Base-by-base conservation (phyloP, 2,797 vertebrate species). In the Protonibea diacanthus region DNA sequence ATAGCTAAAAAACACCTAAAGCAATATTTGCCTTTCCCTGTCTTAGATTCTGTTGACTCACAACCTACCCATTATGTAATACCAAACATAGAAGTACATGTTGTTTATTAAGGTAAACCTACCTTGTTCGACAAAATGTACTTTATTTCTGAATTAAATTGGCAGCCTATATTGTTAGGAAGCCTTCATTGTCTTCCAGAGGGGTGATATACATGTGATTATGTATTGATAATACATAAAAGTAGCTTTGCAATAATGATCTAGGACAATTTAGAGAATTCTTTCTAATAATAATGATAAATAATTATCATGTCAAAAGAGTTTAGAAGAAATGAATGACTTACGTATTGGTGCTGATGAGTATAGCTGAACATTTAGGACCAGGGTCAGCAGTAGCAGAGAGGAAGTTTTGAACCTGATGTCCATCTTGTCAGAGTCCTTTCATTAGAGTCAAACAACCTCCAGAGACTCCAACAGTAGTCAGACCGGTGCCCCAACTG, bases 261-360 rank as follows among this genome's bases (percentile, higher is more conserved):
- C 51, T 6, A 29, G 23, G 58, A 12, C 6, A 10, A 29, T 23
- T 29, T 2, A 2, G 6, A 18, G 27, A 29, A 3, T 38, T 5
- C 10, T 61, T 69, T 64, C 2, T 40, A 21, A 52, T 52, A n/a
- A 42, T 70, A 23, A 21, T 13, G 3, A 25, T 17, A 4, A 40
- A 61, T 29, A 52, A 44, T 25, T 18, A 44, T n/a, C 9, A 48
- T 17, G 52, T 52, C 3, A 63, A 23, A 60, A 45, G 2, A 48
- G 25, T 40, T 53, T 0, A 72, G 5, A 81, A 9, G 11, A 80
- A 65, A 68, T 53, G 15, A 6, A 33, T n/a, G 60, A 21, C 90
- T 91, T 90, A 90, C 88, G 14, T 78, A 83, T 86, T 0, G 86
- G 87, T 68, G 81, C 80, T 13, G 84, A 40, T 21, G 71, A 63